phyloP scores from a whole-genome alignment of 2,797 vertebrate species.

The Oryzias sinensis region DNA sequence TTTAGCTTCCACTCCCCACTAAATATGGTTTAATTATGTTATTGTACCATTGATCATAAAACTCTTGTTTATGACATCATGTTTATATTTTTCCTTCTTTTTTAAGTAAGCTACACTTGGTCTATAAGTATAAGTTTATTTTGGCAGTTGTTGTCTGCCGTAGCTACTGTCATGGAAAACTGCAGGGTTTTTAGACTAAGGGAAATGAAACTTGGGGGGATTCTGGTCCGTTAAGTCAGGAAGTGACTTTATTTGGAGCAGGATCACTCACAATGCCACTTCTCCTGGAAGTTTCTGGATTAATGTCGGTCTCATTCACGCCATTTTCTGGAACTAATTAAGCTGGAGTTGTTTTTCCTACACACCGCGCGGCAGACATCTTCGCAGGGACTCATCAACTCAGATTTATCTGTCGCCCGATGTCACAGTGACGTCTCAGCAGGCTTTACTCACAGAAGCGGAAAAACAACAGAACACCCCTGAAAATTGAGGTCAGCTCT shows the following conservation, averaged over 20 bases:
- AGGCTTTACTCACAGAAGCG: constrained; percentile 2
- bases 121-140: too few relatives aligned
- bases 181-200: too few relatives aligned
- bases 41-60: too few relatives aligned
- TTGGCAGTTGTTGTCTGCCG: too few relatives aligned
- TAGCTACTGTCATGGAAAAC: too few relatives aligned
- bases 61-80: too few relatives aligned
- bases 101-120: too few relatives aligned
- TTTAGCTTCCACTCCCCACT: too few relatives aligned
- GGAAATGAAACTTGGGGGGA: neutral
- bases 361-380: neutral
- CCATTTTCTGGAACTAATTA: constrained; percentile 3
- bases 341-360: constrained; percentile 6
- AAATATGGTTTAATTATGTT: too few relatives aligned
- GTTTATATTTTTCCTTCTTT: too few relatives aligned
- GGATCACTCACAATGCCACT: constrained; percentile 1
- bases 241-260: neutral
- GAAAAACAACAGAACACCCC: constrained; percentile 5
- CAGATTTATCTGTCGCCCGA: neutral
- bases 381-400: constrained; percentile 3
- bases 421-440: constrained; percentile 8
- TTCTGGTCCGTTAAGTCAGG: constrained; percentile 1
- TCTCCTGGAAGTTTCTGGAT: neutral
- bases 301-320: neutral
- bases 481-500: constrained; percentile 19